phyloP scores from a whole-genome alignment of 2,797 vertebrate genomes.

The Eurystomus glaucurus region DNA sequence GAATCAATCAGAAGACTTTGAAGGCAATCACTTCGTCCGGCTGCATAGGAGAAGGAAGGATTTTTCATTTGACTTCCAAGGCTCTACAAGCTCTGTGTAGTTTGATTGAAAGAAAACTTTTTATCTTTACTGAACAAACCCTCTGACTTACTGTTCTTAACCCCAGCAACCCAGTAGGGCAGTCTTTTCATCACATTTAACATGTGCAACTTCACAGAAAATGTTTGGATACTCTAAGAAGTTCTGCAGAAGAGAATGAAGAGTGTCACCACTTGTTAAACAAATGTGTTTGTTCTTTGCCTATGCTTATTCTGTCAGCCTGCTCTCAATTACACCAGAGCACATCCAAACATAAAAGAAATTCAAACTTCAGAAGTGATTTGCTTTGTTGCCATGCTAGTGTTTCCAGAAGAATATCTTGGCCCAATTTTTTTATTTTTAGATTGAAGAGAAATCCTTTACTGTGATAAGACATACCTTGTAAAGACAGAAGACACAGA shows the following conservation, averaged over 20 bases:
- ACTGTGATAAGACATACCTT: background rate
- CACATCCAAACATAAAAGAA: conserved; percentile 6
- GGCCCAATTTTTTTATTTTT: background rate
- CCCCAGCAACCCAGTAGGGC: background rate
- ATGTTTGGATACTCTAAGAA: conserved; percentile 38
- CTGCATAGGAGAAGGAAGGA: conserved; percentile 7
- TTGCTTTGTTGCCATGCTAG: background rate
- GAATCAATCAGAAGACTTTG: conserved; percentile 40
- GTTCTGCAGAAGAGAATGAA: background rate
- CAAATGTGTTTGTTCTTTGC: conserved; percentile 38
- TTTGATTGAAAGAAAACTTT: conserved; percentile 38
- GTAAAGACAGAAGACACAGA: background rate
- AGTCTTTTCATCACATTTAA: conserved; percentile 15
- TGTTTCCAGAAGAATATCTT: background rate
- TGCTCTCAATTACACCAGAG: background rate
- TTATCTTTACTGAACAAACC: conserved; percentile 41
- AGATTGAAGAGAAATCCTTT: background rate
- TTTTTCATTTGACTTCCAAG: conserved; percentile 42
- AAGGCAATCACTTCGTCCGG: conserved; percentile 4
- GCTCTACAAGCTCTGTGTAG: background rate
- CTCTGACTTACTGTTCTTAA: conserved; percentile 56
- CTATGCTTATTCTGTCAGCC: background rate
- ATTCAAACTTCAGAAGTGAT: background rate
- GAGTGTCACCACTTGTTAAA: conserved; percentile 11
- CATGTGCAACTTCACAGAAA: conserved; percentile 18